These are phyloP conservation scores for Zoroaster sp. DNA, from an alignment of 53 echinoderm and acorn worm species.

Conservation along the genomic window DNA sequence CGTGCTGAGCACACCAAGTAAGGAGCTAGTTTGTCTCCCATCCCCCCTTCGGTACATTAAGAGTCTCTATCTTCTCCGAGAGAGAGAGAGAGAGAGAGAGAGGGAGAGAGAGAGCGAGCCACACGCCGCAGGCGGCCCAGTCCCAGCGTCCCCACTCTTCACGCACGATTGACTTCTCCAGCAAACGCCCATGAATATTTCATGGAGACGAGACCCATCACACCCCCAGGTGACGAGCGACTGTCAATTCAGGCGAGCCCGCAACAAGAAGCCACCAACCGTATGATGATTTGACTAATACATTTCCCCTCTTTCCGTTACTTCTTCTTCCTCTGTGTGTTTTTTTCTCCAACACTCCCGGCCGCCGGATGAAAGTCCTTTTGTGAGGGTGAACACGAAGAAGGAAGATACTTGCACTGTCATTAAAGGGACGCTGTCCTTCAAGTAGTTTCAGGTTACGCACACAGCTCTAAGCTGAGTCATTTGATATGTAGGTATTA, in stretches of 20 bases:
- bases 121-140: conserved; percentile 34
- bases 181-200: conserved; percentile 71
- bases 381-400: not conserved
- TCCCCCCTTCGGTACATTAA: conserved; percentile 16
- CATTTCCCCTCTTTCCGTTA: conserved; percentile 20
- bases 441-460: not conserved
- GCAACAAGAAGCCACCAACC: conserved; percentile 53
- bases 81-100: no score
- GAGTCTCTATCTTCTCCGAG: conserved; percentile 11
- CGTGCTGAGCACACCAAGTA: conserved; percentile 35
- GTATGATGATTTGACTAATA: conserved; percentile 40
- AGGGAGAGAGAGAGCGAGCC: conserved; percentile 1
- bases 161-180: conserved; percentile 57
- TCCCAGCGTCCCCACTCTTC: conserved; percentile 36
- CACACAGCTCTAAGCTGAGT: no score
- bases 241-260: conserved; percentile 51
- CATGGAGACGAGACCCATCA: conserved; percentile 45
- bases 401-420: not conserved
- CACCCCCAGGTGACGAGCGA: conserved; percentile 29
- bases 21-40: conserved; percentile 27
- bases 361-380: conserved; percentile 41
- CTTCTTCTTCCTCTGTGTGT: not conserved
- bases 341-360: not conserved
- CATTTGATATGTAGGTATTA: no score
- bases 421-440: conserved; percentile 8